These are phyloP conservation scores for Enteromius unitaeniatus DNA, from an alignment of 2,797 vertebrate species.

Conservation along the genomic window DNA sequence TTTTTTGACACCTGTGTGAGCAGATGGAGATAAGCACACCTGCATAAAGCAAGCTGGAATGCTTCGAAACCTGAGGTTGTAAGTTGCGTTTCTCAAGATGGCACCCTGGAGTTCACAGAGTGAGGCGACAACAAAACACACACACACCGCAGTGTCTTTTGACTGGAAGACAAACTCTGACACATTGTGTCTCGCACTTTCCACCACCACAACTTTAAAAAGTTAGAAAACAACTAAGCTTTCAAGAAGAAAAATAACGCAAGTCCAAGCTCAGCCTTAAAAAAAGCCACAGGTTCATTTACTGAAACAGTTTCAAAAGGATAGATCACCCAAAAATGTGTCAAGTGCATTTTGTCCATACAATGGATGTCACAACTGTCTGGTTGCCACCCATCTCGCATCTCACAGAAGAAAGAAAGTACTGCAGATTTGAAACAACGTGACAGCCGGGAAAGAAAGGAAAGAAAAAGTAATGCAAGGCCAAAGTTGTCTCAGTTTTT, in stretches of 20 bases:
- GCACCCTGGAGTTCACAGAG: slow-evolving; percentile 38
- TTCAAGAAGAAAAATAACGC: background rate
- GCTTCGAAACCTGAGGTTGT: slow-evolving; percentile 15
- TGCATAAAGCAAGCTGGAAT: slow-evolving; percentile 12
- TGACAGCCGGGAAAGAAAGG: background rate
- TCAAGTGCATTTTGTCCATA: background rate
- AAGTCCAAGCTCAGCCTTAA: background rate
- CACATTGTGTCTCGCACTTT: background rate
- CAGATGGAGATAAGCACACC: slow-evolving; percentile 13
- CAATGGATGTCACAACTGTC: background rate
- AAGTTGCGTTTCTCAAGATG: slow-evolving; percentile 17
- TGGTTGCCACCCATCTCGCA: background rate
- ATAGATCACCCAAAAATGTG: background rate
- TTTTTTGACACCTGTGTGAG: slow-evolving; percentile 42
- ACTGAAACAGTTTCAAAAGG: background rate
- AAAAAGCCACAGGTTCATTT: background rate
- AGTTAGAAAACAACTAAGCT: slow-evolving; percentile 23
- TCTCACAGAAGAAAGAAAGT: background rate
- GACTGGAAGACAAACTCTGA: slow-evolving; percentile 39
- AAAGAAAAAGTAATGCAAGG: slow-evolving; percentile 2
- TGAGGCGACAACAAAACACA: slow-evolving; percentile 19
- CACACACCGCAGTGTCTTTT: background rate
- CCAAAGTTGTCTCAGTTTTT: background rate
- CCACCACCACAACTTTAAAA: background rate
- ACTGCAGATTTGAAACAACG: background rate